Base-by-base conservation (phyloP, 1,140 invertebrate species). In the Nilaparvata lugens region DNA sequence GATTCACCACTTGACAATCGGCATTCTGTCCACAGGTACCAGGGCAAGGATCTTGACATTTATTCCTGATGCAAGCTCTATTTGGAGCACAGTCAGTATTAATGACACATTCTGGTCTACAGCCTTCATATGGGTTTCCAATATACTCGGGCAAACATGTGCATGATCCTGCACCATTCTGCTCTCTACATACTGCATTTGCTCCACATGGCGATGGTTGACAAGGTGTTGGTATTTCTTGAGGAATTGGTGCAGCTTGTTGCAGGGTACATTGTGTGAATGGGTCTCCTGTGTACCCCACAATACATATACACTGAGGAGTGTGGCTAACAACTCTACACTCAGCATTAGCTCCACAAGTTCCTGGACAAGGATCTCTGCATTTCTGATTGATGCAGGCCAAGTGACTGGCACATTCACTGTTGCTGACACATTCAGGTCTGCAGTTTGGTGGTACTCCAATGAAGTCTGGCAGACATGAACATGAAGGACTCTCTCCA, bases 31-130 rank as follows among this genome's bases (percentile, higher is more conserved):
- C 88, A 72, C 88, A 91, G 25, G 81, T 82, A 62, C 84, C 85
- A n/a, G 83, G 82, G 66, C 88, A 91, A 21, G 87, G 87, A 71
- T 91, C 81, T 57, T 78, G 74, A 70, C 89, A 91, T 74, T 84
- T 86, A 62, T 83, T 81, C 67, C 81, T 83, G 28, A 86, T 81
- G 68, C 89, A 92, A 13, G 86, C 83, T 67, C 82, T 80, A 62
- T 84, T 82, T 21, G 80, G 81, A 2, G 83, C 70, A 72, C 88
- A 91, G 65, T 92, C 87, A 1, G 82, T 79, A 66, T 87, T 84
- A 9, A 86, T 72, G 1, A 80, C 78, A 70, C 88, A 91, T 73
- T 88, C 85, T 3, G 86, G 84, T 59, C 85, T 75, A 69, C 87
- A 87, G 58, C 82, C 82, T 69, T 86, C 83, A 64, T 86, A 86